Percentiles rank a stretch among this genome's conserved stretches.
These are phyloP conservation scores for Ormia ochracea DNA, from an alignment of 2,888 invertebrate genomes.

Conservation along the genomic window DNA sequence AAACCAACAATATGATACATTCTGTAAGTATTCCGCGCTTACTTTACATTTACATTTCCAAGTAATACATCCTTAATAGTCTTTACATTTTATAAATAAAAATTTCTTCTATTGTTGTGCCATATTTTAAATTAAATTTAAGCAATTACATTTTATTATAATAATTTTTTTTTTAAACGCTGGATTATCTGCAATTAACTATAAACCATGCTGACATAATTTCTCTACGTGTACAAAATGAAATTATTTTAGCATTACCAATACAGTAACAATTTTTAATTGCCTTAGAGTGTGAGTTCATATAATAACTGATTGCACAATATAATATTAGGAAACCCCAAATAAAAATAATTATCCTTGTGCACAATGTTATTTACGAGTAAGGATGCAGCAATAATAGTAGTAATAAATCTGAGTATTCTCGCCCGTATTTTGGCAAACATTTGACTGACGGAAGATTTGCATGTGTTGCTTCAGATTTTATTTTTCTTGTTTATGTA, in stretches of 20 bases:
- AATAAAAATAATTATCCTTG: constrained; percentile 14
- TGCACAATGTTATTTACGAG: neutral
- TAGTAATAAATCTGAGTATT: neutral
- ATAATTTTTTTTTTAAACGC: neutral
- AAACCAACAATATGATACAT: too few relatives aligned
- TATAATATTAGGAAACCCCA: neutral
- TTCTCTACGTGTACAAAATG: neutral
- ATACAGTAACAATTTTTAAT: neutral
- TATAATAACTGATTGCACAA: neutral
- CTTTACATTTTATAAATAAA: too few relatives aligned
- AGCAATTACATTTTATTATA: too few relatives aligned
- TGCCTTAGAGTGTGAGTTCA: neutral
- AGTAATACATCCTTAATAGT: too few relatives aligned
- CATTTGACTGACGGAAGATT: constrained; percentile 14
- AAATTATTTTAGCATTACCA: neutral
- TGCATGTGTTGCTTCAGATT: constrained; percentile 32
- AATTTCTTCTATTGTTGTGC: too few relatives aligned
- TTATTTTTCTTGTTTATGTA: constrained; percentile 42
- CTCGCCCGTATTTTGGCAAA: neutral
- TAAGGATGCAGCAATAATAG: neutral
- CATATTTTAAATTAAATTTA: too few relatives aligned
- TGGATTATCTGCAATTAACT: neutral
- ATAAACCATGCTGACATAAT: neutral
- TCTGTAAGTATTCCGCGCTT: too few relatives aligned
- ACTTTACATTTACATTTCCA: too few relatives aligned